Evolutionary conservation across 2,888 invertebrate genomes (phyloP).

Genomic region (Tineola bisselliella): DNA sequence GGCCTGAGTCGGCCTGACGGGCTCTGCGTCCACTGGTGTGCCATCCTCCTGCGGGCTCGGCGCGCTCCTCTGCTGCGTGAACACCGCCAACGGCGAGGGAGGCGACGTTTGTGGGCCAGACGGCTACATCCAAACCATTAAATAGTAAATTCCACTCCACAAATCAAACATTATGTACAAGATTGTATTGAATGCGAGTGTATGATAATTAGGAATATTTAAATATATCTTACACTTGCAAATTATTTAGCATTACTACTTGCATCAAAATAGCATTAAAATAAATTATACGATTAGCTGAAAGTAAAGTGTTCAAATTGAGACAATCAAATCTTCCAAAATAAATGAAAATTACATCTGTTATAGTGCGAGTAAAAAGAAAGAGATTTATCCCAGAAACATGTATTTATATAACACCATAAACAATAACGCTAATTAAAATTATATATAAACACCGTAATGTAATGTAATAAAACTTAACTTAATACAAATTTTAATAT

Average conservation of each 20-base stretch:
- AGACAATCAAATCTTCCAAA: slow-evolving; percentile 58
- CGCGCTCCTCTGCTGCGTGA: slow-evolving; percentile 41
- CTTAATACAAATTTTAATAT: background rate
- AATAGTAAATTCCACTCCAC: background rate
- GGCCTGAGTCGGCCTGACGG: slow-evolving; percentile 17
- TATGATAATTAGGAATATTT: background rate
- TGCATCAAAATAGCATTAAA: slow-evolving; percentile 44
- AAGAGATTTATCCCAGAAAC: slow-evolving; percentile 24
- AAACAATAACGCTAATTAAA: slow-evolving; percentile 50
- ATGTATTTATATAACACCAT: slow-evolving; percentile 52
- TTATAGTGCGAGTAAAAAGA: background rate
- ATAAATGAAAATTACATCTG: slow-evolving; percentile 42
- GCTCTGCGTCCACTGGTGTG: slow-evolving; percentile 26
- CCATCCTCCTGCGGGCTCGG: slow-evolving; percentile 24
- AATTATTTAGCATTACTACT: slow-evolving; percentile 27
- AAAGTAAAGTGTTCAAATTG: slow-evolving; percentile 23
- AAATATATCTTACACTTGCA: slow-evolving; percentile 3
- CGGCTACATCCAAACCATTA: slow-evolving; percentile 21
- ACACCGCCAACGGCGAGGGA: slow-evolving; percentile 48
- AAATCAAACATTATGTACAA: slow-evolving; percentile 4
- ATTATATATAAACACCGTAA: slow-evolving; percentile 35
- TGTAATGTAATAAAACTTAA: slow-evolving; percentile 2
- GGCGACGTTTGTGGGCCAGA: slow-evolving; percentile 45
- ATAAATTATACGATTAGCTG: slow-evolving; percentile 20
- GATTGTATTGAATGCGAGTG: background rate